Conservation (phyloP, 1,140 invertebrate genomes). For the Vanessa tameamea region DNA sequence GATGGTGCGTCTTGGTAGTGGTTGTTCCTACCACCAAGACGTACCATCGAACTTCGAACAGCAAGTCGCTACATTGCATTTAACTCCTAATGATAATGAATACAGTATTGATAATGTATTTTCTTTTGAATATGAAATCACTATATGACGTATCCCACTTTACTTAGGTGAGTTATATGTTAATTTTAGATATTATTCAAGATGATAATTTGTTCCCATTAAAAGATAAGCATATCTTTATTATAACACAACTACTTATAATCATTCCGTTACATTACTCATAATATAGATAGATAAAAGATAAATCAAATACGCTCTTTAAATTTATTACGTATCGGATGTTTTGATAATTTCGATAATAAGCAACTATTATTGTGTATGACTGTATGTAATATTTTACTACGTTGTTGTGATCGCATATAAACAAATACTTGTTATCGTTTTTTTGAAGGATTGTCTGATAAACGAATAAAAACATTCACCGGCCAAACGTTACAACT, state of each 20-base stretch:
- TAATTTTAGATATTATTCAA: slow-evolving; percentile 21
- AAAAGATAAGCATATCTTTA: slow-evolving; percentile 17
- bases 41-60: no score
- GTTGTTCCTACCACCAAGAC: no score
- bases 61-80: no score
- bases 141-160: not conserved
- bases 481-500: not conserved
- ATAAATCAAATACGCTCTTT: slow-evolving; percentile 6
- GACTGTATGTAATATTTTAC: not conserved
- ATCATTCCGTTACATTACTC: slow-evolving; percentile 14
- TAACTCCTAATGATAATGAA: no score
- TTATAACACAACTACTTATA: slow-evolving; percentile 9
- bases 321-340: slow-evolving; percentile 9
- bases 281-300: slow-evolving; percentile 2
- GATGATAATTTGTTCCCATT: slow-evolving; percentile 1
- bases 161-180: slow-evolving; percentile 2
- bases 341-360: not conserved
- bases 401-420: not conserved
- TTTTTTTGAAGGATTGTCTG: not conserved
- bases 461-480: not conserved
- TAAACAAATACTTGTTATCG: slow-evolving; percentile 1
- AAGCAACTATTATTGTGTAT: not conserved
- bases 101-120: not conserved
- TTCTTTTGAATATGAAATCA: not conserved
- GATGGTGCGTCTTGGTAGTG: no score